Base-by-base conservation (phyloP, 2,797 vertebrate species). In the Craterocephalus amniculus region DNA sequence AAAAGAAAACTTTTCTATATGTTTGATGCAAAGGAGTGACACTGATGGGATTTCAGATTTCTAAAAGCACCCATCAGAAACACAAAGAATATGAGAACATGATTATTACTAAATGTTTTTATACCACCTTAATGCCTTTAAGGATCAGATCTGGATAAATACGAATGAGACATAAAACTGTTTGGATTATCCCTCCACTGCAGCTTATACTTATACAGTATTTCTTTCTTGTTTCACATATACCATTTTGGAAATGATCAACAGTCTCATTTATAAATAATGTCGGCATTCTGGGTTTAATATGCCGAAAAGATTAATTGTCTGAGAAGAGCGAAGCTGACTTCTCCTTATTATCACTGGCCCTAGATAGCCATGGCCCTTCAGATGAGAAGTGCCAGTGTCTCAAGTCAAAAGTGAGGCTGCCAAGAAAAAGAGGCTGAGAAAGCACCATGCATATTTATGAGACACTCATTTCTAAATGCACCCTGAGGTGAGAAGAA, bases 331-430 rank as follows among this genome's bases (percentile, higher is more conserved):
- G 38, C 13, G 20, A 14, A 60, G 27, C 35, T 13, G 20, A 38
- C 67, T 49, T 6, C 24, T 31, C 51, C 57, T 40, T 60, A 52
- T 60, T 60, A 62, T 70, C 36, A 12, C 34, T 43, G 48, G 48
- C 16, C 35, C 35, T 61, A 27, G 35, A 52, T 32, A 60, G 48
- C 57, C 24, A 38, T 38, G 16, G 36, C 31, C 35, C 43, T 45
- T 54, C 12, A 45, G 67, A 60, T 60, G 29, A 60, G 34, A 38
- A 69, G 57, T 22, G 22, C 58, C 59, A 56, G 36, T 32, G 58
- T 56, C 29, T 36, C 34, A 45, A 55, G 38, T 62, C 58, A 62
- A 56, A 70, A 59, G 58, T 61, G 49, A 62, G 26, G 34, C 35
- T 55, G 58, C 34, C n/a, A 7, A 61, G 35, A 61, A 29, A 54